Conservation (phyloP, 2,888 invertebrate genomes). For the Nomada fabriciana region DNA sequence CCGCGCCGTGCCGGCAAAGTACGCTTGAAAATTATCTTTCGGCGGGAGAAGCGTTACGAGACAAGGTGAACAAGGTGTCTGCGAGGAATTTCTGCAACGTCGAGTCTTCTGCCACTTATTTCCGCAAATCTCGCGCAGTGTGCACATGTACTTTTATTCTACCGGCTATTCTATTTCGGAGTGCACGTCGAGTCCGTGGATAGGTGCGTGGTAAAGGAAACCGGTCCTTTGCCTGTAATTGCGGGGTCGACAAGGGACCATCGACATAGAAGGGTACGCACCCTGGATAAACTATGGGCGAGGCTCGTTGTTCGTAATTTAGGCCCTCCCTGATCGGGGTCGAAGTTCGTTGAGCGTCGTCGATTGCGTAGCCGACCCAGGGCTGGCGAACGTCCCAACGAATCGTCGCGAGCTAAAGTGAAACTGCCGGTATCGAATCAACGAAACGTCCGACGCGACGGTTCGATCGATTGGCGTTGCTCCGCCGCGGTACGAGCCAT, state of each 20-base stretch:
- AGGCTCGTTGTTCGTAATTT: constrained; percentile 13
- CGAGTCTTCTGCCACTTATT: background rate
- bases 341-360: background rate
- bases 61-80: background rate
- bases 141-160: background rate
- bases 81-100: background rate
- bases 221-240: constrained; percentile 78
- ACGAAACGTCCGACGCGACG: too few relatives aligned
- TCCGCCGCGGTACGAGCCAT: background rate
- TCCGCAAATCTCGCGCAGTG: background rate
- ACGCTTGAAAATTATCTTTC: background rate
- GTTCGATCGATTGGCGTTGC: constrained; percentile 8
- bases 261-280: constrained; percentile 52
- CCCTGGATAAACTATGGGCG: constrained; percentile 48
- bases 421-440: too few relatives aligned
- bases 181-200: constrained; percentile 10
- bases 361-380: background rate
- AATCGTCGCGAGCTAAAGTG: too few relatives aligned
- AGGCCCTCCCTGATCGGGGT: background rate
- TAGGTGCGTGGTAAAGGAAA: constrained; percentile 62
- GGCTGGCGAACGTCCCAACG: background rate
- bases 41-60: background rate
- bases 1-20: background rate
- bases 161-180: background rate
- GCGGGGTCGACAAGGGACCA: constrained; percentile 70